Evolutionary conservation across 2,888 invertebrate genomes (phyloP), one percentile per base, ranked within the genome.

Genomic region (Subacronicta megacephala): DNA sequence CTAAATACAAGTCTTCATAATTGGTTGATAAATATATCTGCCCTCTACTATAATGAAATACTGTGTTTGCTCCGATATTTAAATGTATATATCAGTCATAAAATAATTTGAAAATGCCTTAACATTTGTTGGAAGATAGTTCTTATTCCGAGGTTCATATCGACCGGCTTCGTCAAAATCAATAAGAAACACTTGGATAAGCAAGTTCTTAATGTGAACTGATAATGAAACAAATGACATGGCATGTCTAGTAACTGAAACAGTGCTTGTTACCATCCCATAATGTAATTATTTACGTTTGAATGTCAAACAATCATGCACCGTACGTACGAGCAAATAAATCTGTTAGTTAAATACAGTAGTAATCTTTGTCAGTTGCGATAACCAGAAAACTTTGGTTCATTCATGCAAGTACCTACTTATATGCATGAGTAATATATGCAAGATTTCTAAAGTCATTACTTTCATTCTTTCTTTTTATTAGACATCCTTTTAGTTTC

Each of bases 271-370:
- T 46, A 53, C 43, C 41, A 65, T 13, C 40, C 44, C 37, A 18
- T 41, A 35, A 4, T 55, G 36, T 56, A 69, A 57, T 62, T 69
- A 69, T 62, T 66, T 55, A 50, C 23, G 40, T 40, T 51, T 20
- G 35, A 53, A 63, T 69, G 69, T 69, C 59, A 63, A 72, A 62
- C 60, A 50, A 56, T 66, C 38, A 44, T 61, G 46, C 56, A 58
- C 53, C 51, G 44, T 67, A 74, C 26, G 41, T 13, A 41, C 42
- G 10, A 50, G 31, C 50, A 46, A 37, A 56, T 64, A 59, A 74
- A 64, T 58, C 52, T 57, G 33, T 29, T 52, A 56, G 52, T 54
- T 41, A 47, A 47, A 54, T 15, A 67, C 36, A 50, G 37, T 44
- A 23, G 26, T 31, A 49, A 37, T 58, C 68, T 65, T 65, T 63